Evolutionary conservation across 2,797 vertebrate genomes (phyloP).

Genomic region (Platyrinchus mystaceus): DNA sequence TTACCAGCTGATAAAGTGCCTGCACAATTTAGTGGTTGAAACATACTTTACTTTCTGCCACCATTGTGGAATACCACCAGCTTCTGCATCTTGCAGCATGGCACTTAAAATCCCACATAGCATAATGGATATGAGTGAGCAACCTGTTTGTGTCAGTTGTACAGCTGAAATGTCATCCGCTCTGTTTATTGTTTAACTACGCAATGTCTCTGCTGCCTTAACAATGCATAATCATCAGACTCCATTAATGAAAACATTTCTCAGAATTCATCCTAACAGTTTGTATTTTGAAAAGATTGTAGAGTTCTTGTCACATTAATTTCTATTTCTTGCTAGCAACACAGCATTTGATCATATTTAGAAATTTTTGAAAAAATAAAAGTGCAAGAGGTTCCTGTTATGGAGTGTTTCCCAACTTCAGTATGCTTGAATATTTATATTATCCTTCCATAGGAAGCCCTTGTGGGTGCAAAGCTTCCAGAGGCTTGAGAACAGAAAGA

Average conservation of each 20-base stretch:
- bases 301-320: neutral
- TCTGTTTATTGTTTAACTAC: neutral
- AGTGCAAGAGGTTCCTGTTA: neutral
- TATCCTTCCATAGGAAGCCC: neutral
- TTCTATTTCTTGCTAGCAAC: neutral
- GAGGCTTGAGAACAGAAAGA: neutral
- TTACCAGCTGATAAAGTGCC: neutral
- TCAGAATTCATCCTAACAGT: neutral
- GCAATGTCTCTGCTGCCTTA: neutral
- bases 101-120: neutral
- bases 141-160: neutral
- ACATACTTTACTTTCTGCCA: neutral
- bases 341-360: neutral
- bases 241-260: neutral
- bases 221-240: neutral
- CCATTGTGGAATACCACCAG: neutral
- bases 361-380: neutral
- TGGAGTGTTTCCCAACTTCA: neutral
- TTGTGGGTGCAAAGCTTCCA: neutral
- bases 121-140: neutral
- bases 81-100: neutral
- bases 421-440: neutral
- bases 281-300: neutral
- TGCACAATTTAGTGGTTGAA: neutral
- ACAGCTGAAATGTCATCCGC: neutral